phyloP scores from a whole-genome alignment of 2,888 invertebrate genomes.

The Phaedon cochleariae region DNA sequence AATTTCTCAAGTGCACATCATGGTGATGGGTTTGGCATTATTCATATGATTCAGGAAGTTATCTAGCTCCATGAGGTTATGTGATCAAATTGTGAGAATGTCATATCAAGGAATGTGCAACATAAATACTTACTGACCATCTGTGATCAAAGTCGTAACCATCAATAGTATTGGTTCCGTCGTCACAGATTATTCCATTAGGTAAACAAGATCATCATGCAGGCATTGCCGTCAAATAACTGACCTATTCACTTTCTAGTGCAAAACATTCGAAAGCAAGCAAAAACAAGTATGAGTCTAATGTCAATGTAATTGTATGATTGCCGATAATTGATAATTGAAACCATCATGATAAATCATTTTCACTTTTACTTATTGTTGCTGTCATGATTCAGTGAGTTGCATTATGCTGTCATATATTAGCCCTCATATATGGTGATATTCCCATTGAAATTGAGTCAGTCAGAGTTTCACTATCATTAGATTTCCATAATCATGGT shows the following conservation, averaged over 20 bases:
- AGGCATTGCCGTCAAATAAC: constrained; percentile 10
- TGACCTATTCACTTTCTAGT: not conserved
- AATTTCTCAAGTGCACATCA: too few species aligned
- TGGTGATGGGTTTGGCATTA: too few species aligned
- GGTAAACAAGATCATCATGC: not conserved
- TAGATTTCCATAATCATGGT: not conserved
- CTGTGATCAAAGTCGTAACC: too few species aligned
- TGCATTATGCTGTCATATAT: not conserved
- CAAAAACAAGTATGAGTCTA: not conserved
- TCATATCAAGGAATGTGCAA: too few species aligned
- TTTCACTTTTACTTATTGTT: constrained; percentile 20
- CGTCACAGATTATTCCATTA: too few species aligned
- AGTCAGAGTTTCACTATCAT: not conserved
- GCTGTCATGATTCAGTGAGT: not conserved
- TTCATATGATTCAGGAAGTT: too few species aligned
- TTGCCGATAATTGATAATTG: constrained; percentile 18
- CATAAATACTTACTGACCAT: too few species aligned
- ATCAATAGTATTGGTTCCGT: too few species aligned
- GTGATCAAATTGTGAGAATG: too few species aligned
- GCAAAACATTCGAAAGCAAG: not conserved
- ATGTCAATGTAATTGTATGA: constrained; percentile 3
- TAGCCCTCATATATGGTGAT: not conserved
- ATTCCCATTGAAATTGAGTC: not conserved
- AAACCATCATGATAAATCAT: not conserved
- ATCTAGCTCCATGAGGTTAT: too few species aligned